A percentile compares a stretch with the other conserved stretches of the same genome.
phyloP scores from a whole-genome alignment of 2,113 vertebrate genomes.

The Potamarius usumacintae region DNA sequence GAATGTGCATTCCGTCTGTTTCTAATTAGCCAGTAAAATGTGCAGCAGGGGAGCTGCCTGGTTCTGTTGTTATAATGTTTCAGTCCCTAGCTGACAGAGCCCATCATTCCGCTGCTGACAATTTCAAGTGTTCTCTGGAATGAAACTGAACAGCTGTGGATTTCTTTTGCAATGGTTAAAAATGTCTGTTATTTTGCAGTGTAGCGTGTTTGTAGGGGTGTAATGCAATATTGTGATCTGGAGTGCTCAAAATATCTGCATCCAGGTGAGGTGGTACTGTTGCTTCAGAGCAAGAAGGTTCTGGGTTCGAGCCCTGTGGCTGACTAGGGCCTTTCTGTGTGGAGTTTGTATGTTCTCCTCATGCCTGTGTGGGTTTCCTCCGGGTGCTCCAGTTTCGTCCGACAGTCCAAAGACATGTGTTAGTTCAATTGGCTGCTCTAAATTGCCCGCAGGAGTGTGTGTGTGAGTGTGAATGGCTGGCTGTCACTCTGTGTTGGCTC shows the following conservation, averaged over 20 bases:
- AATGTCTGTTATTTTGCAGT: background rate
- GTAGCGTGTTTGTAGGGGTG: background rate
- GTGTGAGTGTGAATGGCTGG: too few relatives aligned
- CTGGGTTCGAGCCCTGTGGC: too few relatives aligned
- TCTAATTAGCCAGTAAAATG: constrained; percentile 72
- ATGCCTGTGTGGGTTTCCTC: too few relatives aligned
- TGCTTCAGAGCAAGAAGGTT: too few relatives aligned
- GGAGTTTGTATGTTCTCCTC: too few relatives aligned
- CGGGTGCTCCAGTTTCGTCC: too few relatives aligned
- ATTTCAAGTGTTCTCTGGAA: constrained; percentile 47
- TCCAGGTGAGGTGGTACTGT: too few relatives aligned
- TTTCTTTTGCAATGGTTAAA: background rate
- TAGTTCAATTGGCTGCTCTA: too few relatives aligned
- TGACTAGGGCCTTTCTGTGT: too few relatives aligned
- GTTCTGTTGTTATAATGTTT: constrained; percentile 49
- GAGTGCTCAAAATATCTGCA: background rate
- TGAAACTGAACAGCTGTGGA: constrained; percentile 49
- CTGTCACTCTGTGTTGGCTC: too few relatives aligned
- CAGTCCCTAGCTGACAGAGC: constrained; percentile 46
- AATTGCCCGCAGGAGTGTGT: too few relatives aligned
- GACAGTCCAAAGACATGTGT: too few relatives aligned
- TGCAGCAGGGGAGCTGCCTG: constrained; percentile 65
- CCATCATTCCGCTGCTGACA: constrained; percentile 48
- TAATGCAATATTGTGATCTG: background rate
- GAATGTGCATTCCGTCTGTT: constrained; percentile 70